These are phyloP conservation scores for Patella vulgata DNA, from an alignment of 1,140 invertebrate genomes.

Conservation along the genomic window DNA sequence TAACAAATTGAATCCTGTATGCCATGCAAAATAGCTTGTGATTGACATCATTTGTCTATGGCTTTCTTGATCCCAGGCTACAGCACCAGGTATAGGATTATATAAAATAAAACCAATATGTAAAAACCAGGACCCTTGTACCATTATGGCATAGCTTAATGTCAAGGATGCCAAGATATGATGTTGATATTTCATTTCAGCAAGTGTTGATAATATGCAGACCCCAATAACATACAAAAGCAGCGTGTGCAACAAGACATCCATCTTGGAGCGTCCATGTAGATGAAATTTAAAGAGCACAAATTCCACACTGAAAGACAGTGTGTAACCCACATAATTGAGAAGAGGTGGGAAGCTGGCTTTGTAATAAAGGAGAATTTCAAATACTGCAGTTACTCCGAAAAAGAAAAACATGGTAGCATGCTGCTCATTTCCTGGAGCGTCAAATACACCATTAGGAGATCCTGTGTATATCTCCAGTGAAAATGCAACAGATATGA, in stretches of 20 bases:
- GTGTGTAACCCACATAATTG: constrained; percentile 63
- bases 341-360: constrained; percentile 62
- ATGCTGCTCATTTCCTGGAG: constrained; percentile 65
- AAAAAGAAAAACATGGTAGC: constrained; percentile 72
- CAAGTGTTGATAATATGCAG: constrained; percentile 37
- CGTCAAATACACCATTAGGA: constrained; percentile 7
- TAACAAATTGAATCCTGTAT: constrained; percentile 58
- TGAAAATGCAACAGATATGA: constrained; percentile 62
- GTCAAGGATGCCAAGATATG: constrained; percentile 61
- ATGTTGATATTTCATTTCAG: constrained; percentile 64
- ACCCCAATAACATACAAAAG: constrained; percentile 67
- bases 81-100: constrained; percentile 61
- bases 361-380: constrained; percentile 62
- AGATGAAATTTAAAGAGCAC: constrained; percentile 70
- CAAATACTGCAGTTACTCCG: constrained; percentile 66
- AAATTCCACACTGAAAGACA: constrained; percentile 68
- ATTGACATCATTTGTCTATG: constrained; percentile 69
- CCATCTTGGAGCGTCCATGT: constrained; percentile 67
- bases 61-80: constrained; percentile 64
- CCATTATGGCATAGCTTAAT: constrained; percentile 63
- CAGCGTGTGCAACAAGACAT: constrained; percentile 69
- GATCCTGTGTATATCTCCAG: constrained; percentile 63
- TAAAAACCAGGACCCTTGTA: constrained; percentile 71
- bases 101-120: constrained; percentile 70
- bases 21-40: constrained; percentile 69